Percentiles rank a stretch among this genome's conserved stretches.
These are phyloP conservation scores for Lochmaea crataegi DNA, from an alignment of 2,888 invertebrate genomes.

Conservation along the genomic window DNA sequence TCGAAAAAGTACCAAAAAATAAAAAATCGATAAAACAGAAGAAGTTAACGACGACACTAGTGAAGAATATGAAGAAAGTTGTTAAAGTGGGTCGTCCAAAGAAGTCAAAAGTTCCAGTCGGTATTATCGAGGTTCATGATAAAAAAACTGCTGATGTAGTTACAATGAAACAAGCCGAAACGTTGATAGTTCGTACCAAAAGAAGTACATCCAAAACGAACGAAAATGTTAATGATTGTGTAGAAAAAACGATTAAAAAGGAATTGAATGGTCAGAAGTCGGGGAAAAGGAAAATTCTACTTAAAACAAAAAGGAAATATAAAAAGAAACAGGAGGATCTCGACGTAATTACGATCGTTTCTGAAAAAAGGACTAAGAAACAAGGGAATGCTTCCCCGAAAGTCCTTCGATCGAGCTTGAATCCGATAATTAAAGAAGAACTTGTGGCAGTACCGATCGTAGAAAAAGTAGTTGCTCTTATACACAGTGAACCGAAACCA, in stretches of 20 bases:
- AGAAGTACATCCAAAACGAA: background rate
- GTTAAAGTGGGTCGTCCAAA: conserved; percentile 1
- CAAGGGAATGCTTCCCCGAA: conserved; percentile 19
- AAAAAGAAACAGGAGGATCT: conserved; percentile 26
- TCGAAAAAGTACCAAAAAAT: background rate
- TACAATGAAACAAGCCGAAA: conserved; percentile 4
- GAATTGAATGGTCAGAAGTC: background rate
- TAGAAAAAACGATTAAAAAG: background rate
- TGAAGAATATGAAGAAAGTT: background rate
- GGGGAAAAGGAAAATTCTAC: background rate
- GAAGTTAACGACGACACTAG: background rate
- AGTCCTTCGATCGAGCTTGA: conserved; percentile 22
- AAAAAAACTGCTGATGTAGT: conserved; percentile 7
- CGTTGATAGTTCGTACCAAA: background rate
- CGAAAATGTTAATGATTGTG: background rate
- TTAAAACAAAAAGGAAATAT: conserved; percentile 5
- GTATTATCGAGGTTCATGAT: background rate
- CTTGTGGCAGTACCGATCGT: conserved; percentile 12
- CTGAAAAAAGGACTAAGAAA: conserved; percentile 25
- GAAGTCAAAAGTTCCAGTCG: background rate
- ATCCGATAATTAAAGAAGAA: conserved; percentile 12
- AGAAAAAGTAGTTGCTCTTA: conserved; percentile 36
- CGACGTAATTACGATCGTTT: conserved; percentile 33
- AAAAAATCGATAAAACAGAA: background rate
- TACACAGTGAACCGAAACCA: conserved; percentile 37